phyloP scores from a whole-genome alignment of 2,113 vertebrate species.

The Halcyon senegalensis region DNA sequence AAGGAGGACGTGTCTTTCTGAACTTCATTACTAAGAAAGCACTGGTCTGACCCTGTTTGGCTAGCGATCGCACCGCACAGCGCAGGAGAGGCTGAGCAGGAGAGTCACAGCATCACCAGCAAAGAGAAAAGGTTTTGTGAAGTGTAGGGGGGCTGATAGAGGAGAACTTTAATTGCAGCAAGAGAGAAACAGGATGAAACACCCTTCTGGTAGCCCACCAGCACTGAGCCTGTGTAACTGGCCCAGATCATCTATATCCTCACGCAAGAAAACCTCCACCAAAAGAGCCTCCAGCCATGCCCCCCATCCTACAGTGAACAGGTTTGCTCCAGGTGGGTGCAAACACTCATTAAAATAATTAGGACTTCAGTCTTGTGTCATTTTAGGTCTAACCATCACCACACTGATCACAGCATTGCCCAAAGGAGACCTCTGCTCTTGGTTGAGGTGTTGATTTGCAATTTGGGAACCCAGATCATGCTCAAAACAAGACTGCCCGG shows the following conservation, averaged over 20 bases:
- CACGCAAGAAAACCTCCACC: background rate
- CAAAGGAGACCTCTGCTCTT: background rate
- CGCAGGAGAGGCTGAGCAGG: rapidly evolving
- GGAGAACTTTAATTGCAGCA: background rate
- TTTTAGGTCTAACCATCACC: background rate
- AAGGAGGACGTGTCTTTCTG: background rate
- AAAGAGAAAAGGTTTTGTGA: background rate
- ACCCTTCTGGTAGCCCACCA: background rate
- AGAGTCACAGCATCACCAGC: background rate
- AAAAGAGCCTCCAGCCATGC: background rate
- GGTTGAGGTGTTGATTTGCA: background rate
- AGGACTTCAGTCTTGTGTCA: rapidly evolving
- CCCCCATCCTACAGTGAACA: background rate
- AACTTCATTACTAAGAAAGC: background rate
- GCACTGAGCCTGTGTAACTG: background rate
- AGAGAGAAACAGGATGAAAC: background rate
- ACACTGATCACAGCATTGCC: rapidly evolving
- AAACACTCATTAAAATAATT: background rate
- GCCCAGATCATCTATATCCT: background rate
- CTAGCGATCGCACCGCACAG: background rate
- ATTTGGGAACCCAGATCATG: background rate
- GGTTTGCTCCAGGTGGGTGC: background rate
- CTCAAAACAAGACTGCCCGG: background rate
- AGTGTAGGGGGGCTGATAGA: background rate
- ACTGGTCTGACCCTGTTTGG: background rate